These are phyloP conservation scores for Equus quagga DNA, from an alignment of 2,113 vertebrate species.

Conservation along the genomic window DNA sequence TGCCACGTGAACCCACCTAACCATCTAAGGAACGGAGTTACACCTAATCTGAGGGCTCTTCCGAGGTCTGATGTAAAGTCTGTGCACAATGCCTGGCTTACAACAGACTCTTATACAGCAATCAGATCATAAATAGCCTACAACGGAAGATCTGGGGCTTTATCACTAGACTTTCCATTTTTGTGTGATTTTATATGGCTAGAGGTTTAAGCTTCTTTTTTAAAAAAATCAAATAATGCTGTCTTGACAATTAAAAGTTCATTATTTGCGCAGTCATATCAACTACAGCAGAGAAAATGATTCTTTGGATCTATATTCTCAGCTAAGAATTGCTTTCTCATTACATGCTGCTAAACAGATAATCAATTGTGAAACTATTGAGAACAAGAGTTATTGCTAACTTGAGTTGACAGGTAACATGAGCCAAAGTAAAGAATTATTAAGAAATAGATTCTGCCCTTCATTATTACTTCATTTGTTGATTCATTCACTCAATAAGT, in stretches of 20 bases:
- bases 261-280: background rate
- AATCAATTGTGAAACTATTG: slow-evolving; percentile 35
- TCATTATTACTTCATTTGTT: slow-evolving; percentile 53
- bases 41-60: background rate
- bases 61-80: background rate
- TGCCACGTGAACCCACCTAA: background rate
- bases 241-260: background rate
- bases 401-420: background rate
- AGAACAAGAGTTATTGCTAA: slow-evolving; percentile 7
- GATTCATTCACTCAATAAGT: slow-evolving; percentile 23
- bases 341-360: slow-evolving; percentile 16
- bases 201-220: background rate
- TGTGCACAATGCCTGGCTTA: background rate
- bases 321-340: slow-evolving; percentile 50
- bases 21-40: background rate
- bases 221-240: background rate
- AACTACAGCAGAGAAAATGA: background rate
- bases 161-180: background rate
- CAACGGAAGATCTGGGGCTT: background rate
- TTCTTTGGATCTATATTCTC: background rate
- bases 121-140: background rate
- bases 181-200: background rate
- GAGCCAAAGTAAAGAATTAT: slow-evolving; percentile 53
- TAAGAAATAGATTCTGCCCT: background rate
- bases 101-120: background rate